phyloP scores from a whole-genome alignment of 2,113 vertebrate genomes.

The Notechis scutatus region DNA sequence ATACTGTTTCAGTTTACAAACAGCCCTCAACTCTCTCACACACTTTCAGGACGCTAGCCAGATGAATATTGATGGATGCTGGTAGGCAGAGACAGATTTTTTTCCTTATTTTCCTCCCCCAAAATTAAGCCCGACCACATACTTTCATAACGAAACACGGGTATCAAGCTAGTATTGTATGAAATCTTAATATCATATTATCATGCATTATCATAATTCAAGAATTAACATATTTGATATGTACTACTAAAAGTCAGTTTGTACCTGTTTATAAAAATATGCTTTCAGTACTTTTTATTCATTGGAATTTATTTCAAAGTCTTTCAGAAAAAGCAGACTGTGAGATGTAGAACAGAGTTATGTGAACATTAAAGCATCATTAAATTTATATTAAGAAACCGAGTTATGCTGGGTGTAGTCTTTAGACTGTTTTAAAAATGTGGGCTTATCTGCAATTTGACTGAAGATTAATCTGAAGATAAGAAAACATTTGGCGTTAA shows the following conservation, averaged over 20 bases:
- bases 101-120: no score
- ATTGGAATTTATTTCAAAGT: neutral
- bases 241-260: neutral
- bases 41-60: no score
- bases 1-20: no score
- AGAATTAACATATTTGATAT: neutral
- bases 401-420: neutral
- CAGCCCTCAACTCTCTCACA: no score
- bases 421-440: constrained; percentile 7
- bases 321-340: neutral
- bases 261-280: neutral
- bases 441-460: constrained; percentile 7
- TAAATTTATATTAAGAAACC: constrained; percentile 4
- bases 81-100: no score
- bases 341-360: neutral
- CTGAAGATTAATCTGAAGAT: neutral
- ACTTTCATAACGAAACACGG: no score
- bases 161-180: neutral
- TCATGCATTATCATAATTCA: neutral
- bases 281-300: neutral
- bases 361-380: neutral
- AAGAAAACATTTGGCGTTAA: neutral
- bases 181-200: neutral
- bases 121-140: no score
- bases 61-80: no score